phyloP scores from a whole-genome alignment of 2,797 vertebrate genomes.

The Phalloptychus januarius region DNA sequence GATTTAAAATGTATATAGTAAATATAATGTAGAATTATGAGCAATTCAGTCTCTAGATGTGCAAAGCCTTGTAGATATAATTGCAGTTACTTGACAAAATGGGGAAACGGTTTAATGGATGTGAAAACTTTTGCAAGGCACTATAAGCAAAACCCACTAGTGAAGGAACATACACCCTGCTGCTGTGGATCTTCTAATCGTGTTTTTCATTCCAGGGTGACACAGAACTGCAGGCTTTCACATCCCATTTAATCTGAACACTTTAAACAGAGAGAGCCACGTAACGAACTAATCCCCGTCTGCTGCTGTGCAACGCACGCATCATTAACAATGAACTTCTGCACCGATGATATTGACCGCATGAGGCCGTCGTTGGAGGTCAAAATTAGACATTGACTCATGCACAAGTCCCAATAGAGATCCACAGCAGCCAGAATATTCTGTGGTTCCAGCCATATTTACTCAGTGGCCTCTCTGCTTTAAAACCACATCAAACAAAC shows the following conservation, averaged over 20 bases:
- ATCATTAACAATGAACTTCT: slow-evolving; percentile 51
- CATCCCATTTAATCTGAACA: slow-evolving; percentile 2
- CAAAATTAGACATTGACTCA: slow-evolving; percentile 32
- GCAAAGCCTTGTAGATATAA: background rate
- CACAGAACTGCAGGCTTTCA: background rate
- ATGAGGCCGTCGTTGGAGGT: slow-evolving; percentile 24
- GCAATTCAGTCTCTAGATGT: background rate
- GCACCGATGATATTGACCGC: slow-evolving; percentile 41
- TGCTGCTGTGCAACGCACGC: slow-evolving; percentile 51
- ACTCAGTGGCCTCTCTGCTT: slow-evolving; percentile 33
- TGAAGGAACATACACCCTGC: background rate
- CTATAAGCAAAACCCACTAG: background rate
- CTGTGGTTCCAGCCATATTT: slow-evolving; percentile 28
- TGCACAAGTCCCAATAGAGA: slow-evolving; percentile 10
- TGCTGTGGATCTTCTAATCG: background rate
- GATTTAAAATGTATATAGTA: too few species aligned
- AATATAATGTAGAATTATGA: background rate
- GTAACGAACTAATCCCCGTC: slow-evolving; percentile 13
- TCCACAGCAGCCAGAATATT: slow-evolving; percentile 31
- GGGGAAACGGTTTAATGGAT: background rate
- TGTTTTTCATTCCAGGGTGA: background rate
- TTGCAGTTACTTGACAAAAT: background rate
- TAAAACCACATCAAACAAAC: slow-evolving; percentile 59
- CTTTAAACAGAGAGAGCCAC: slow-evolving; percentile 27
- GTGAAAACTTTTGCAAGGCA: background rate